Conservation (phyloP, 92 coral and sea anemone genomes). For the Parazoanthus darwini region DNA sequence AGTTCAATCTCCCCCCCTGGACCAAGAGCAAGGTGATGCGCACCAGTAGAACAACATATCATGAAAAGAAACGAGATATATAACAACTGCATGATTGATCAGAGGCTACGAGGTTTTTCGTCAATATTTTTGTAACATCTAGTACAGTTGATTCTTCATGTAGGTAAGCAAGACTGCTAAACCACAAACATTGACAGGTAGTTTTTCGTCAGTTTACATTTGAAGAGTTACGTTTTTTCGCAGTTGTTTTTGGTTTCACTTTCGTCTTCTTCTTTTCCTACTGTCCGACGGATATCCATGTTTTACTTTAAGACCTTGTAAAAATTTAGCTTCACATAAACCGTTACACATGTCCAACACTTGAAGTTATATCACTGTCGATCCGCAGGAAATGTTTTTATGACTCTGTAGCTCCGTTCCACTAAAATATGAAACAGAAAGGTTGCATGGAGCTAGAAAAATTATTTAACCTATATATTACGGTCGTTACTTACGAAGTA, state of each 20-base stretch:
- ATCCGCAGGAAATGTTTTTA: not conserved
- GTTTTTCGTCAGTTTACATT: no score
- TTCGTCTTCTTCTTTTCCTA: not conserved
- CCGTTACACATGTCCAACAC: not conserved
- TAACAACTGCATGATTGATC: no score
- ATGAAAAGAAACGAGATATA: no score
- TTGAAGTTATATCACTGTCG: not conserved
- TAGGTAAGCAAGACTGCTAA: no score
- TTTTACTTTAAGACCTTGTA: not conserved
- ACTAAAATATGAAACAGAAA: not conserved
- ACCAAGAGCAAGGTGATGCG: no score
- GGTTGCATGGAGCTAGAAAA: not conserved
- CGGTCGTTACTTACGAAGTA: not conserved
- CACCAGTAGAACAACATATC: no score
- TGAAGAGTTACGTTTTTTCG: not conserved
- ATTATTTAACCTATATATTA: not conserved
- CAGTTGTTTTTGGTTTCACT: not conserved
- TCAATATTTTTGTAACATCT: no score
- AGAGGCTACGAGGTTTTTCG: no score
- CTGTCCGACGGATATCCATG: not conserved
- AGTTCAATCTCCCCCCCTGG: no score
- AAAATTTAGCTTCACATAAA: not conserved
- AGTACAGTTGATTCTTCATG: no score
- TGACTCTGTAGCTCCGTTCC: slow-evolving; percentile 2
- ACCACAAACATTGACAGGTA: no score